Evolutionary conservation across 2,113 vertebrate species (phyloP).

Genomic region (Pica pica): DNA sequence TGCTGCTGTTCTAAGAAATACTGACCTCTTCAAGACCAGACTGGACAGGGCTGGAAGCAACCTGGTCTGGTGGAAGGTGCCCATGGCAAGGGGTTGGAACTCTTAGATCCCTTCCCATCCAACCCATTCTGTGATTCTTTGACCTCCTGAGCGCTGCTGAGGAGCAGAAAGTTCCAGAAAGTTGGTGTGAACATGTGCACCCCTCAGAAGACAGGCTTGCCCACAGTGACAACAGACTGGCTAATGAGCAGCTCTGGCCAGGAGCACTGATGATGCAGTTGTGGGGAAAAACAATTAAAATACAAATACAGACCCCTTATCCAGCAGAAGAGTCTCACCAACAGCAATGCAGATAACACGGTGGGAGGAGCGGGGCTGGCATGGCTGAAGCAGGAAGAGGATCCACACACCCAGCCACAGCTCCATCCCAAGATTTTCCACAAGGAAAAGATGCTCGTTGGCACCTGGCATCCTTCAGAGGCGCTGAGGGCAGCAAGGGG

Average conservation of each 20-base stretch:
- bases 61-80: not conserved
- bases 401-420: not conserved
- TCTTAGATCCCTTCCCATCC: not conserved
- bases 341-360: not conserved
- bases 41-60: not conserved
- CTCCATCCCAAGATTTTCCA: not conserved
- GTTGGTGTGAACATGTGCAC: rapidly evolving
- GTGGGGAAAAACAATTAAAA: not conserved
- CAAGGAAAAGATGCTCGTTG: not conserved
- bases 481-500: not conserved
- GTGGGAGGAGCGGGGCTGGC: not conserved
- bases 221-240: not conserved
- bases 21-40: not conserved
- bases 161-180: not conserved
- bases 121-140: not conserved
- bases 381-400: not conserved
- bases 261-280: not conserved
- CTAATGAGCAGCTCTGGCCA: not conserved
- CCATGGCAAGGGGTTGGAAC: not conserved
- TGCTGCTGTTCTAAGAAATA: not conserved
- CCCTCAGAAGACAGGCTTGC: not conserved
- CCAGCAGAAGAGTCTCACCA: not conserved
- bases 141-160: not conserved
- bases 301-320: rapidly evolving
- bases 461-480: not conserved